These are phyloP conservation scores for Stercorarius parasiticus DNA, from an alignment of 2,113 vertebrate species.

Conservation along the genomic window DNA sequence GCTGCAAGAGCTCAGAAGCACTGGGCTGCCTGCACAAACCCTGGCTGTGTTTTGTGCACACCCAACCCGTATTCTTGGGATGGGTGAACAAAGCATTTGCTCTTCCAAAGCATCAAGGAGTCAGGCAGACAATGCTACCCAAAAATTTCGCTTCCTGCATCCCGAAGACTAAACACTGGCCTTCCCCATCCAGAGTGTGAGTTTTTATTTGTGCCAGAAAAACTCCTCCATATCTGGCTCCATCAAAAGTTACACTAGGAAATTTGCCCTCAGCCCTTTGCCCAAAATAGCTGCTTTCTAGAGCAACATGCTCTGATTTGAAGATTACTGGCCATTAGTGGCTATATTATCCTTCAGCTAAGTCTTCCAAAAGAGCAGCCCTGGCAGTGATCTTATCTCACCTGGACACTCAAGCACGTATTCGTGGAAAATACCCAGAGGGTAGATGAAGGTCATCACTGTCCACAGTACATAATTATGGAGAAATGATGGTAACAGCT, in stretches of 20 bases:
- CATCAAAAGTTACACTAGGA: neutral
- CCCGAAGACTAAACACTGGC: neutral
- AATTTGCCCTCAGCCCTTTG: neutral
- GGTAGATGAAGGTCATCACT: neutral
- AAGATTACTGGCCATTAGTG: neutral
- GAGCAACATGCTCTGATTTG: neutral
- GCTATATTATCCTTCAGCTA: neutral
- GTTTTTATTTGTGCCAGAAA: neutral
- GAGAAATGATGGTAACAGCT: neutral
- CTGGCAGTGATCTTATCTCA: neutral
- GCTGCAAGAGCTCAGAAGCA: fast-evolving
- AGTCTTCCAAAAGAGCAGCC: neutral
- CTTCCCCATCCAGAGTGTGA: neutral
- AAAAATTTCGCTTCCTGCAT: neutral
- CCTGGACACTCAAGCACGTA: neutral
- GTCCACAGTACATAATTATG: neutral
- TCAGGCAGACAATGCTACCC: neutral
- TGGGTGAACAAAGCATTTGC: neutral
- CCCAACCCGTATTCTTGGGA: neutral
- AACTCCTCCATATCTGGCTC: neutral
- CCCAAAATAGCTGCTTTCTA: neutral
- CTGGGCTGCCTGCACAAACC: neutral
- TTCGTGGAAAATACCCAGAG: neutral
- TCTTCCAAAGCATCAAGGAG: neutral
- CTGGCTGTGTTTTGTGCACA: neutral